A percentile compares a stretch with the other conserved stretches of the same genome.
Evolutionary conservation across 1,140 invertebrate species (phyloP).

Genomic region (Rhagoletis zephyria): DNA sequence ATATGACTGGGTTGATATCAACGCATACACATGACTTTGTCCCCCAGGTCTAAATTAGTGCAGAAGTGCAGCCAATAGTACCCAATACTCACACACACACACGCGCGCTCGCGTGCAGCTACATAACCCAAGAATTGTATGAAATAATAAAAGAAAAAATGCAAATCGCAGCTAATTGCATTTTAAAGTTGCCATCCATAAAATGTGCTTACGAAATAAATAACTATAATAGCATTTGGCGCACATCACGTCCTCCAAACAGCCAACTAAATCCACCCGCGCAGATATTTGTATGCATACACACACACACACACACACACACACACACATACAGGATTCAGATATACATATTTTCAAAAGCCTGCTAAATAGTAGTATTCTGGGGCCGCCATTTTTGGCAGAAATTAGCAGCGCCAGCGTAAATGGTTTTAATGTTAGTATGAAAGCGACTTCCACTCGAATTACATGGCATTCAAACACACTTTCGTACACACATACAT

Average conservation of each 20-base stretch:
- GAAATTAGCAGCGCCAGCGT: conserved; percentile 38
- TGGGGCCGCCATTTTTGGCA: conserved; percentile 34
- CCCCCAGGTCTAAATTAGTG: background rate
- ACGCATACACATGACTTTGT: background rate
- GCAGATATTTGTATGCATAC: background rate
- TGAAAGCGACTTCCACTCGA: conserved; percentile 22
- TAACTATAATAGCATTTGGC: conserved; percentile 48
- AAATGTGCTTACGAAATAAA: conserved; percentile 56
- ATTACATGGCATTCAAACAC: conserved; percentile 38
- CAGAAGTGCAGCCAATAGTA: background rate
- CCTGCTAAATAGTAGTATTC: conserved; percentile 16
- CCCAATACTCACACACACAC: background rate
- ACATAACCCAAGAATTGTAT: conserved; percentile 27
- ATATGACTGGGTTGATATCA: background rate
- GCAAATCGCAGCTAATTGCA: conserved; percentile 54
- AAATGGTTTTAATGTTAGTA: conserved; percentile 48
- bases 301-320: background rate
- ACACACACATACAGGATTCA: background rate
- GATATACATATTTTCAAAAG: background rate
- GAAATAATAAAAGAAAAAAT: conserved; percentile 41
- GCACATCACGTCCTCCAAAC: conserved; percentile 45
- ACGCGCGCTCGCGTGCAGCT: too few relatives aligned
- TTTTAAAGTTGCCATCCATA: conserved; percentile 54
- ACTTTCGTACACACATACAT: conserved; percentile 10
- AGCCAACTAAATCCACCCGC: conserved; percentile 46